Evolutionary conservation across 1,140 invertebrate species (phyloP), one percentile per base, ranked within the genome.

Genomic region (Babylonia areolata): DNA sequence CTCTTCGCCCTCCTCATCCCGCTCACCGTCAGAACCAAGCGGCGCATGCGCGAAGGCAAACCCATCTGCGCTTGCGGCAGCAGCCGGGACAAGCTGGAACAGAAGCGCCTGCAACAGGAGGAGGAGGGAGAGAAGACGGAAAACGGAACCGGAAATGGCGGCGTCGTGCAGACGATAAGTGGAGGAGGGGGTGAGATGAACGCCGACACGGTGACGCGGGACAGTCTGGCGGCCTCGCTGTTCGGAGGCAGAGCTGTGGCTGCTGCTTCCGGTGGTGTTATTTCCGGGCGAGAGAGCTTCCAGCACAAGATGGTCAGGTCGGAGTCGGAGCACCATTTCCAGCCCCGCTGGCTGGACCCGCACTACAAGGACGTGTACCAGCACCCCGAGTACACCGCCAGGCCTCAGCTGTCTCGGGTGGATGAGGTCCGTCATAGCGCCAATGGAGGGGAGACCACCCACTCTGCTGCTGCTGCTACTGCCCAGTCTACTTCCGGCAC

Each of bases 121-220:
- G 39, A 2, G 6, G 28, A 28, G 35, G 42, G 87, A 79, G 85
- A 77, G 31, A 28, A 87, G 15, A 33, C 1, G 5, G 73, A 20
- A 17, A 37, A 15, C 73, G 51, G 88, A 80, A 87, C 64, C 79
- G 80, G 82, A 84, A 85, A 79, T 85, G 69, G 39, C 73, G 79
- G 80, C 42, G 79, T 39, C 5, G n/a, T n/a, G n/a, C 81, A 71
- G 40, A n/a, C 9, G 77, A 64, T 79, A 58, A 80, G 35, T 54
- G 54, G 33, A 69, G n/a, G n/a, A 51, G 20, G 20, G 46, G 46
- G 46, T 20, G 20, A 20, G 46, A 20, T 11, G 46, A 51, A 51
- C 46, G 58, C 28, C 20, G 58, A 5, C 20, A n/a, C 12, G n/a
- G 11, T 17, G 40, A 42, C 79, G 40, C 20, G 40, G 79, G 58